Conservation (phyloP, 2,797 vertebrate species). For the Sebastes iracundus region DNA sequence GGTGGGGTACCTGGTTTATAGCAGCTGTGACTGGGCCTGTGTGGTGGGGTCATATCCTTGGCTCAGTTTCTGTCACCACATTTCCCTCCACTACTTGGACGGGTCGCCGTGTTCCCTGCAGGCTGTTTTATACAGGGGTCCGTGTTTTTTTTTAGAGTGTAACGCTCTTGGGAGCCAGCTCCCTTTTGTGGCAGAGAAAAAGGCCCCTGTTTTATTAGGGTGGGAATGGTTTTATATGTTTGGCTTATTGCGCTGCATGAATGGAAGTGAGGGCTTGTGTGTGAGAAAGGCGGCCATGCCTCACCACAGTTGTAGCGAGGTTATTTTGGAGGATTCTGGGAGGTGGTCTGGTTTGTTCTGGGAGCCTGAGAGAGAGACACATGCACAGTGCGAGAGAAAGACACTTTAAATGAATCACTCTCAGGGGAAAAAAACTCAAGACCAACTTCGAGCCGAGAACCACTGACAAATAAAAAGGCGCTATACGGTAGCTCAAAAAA, state of each 20-base stretch:
- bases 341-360: constrained; percentile 69
- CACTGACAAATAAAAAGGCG: constrained; percentile 49
- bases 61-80: constrained; percentile 51
- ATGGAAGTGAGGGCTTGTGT: constrained; percentile 71
- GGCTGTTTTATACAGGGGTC: constrained; percentile 67
- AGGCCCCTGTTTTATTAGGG: constrained; percentile 70
- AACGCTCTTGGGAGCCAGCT: constrained; percentile 66
- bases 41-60: constrained; percentile 54
- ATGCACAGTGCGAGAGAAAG: constrained; percentile 34
- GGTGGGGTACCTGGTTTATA: constrained; percentile 61
- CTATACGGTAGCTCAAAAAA: constrained; percentile 49
- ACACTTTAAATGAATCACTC: constrained; percentile 35
- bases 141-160: constrained; percentile 48
- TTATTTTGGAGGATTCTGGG: constrained; percentile 67
- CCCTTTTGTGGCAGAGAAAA: constrained; percentile 76
- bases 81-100: constrained; percentile 51
- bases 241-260: constrained; percentile 75
- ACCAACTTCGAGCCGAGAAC: constrained; percentile 22
- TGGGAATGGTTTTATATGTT: constrained; percentile 79
- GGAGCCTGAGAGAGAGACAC: constrained; percentile 17
- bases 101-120: constrained; percentile 52
- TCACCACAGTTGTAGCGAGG: constrained; percentile 64
- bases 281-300: constrained; percentile 62
- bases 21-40: constrained; percentile 48
- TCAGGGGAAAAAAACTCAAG: constrained; percentile 31